Base-by-base conservation (phyloP, 2,888 invertebrate genomes). In the Nudaria mundana region DNA sequence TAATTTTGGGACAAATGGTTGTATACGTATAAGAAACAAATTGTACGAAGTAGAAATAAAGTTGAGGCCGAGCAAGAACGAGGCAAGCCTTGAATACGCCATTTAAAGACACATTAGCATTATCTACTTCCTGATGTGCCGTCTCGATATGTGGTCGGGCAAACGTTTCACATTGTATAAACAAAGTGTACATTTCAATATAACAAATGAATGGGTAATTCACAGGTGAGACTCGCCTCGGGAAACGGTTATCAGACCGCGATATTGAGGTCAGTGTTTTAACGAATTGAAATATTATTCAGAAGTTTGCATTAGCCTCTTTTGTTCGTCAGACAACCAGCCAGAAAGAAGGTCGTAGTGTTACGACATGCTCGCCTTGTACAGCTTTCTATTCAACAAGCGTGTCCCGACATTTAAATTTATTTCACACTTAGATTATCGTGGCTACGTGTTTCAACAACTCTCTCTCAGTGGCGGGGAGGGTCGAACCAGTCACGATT, bases 341-440 rank as follows among this genome's bases (percentile, higher is more conserved):
- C 64, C 72, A 77, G 76, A 85, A 86, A 87, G 85, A 87, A 87
- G 87, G 88, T 81, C 87, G 81, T 58, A 60, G 64, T 71, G 66
- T 88, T 88, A 79, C 88, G 81, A 86, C 84, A 86, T 69, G 81
- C 62, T 84, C 71, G 85, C 85, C 85, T 85, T 85, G 85, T 77
- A 57, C 80, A 81, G 86, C 87, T 88, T 88, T 88, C 88, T 88
- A 88, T 81, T 83, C 73, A 63, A 74, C 71, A 63, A 81, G 77
- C 85, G 77, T 82, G 87, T 84, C 79, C 79, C 82, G 83, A 81
- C 84, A 83, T 85, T 84, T 83, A 82, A 84, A 87, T 83, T 78
- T 79, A 79, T 82, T 86, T 85, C 65, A 72, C 81, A 82, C 83
- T 82, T 76, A 79, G 81, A 78, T n/a, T 78, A 81, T 76, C 71